Conservation (phyloP, 2,797 vertebrate species). For the Apogon talboti region DNA sequence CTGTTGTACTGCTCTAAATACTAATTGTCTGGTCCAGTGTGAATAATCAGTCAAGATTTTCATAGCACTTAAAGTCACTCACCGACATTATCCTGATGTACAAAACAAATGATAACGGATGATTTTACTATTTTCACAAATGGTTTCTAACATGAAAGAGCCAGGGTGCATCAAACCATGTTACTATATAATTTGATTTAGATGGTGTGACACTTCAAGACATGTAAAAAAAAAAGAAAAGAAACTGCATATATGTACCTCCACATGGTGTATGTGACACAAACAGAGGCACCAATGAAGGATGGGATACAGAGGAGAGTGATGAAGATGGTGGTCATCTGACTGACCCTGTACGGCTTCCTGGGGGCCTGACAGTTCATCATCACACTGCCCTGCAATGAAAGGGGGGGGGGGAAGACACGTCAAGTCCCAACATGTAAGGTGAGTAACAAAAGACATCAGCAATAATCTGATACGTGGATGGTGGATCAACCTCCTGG, state of each 20-base stretch:
- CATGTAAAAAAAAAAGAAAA: background rate
- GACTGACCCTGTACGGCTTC: slow-evolving; percentile 90
- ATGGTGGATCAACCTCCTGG: too few species aligned
- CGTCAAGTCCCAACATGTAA: background rate
- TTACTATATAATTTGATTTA: background rate
- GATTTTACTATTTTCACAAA: too few species aligned
- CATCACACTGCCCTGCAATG: slow-evolving; percentile 90
- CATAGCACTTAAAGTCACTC: too few species aligned
- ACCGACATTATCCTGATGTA: too few species aligned
- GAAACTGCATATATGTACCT: slow-evolving; percentile 78
- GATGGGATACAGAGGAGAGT: slow-evolving; percentile 93
- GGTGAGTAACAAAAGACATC: background rate
- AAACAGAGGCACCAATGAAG: slow-evolving; percentile 89
- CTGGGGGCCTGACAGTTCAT: slow-evolving; percentile 93
- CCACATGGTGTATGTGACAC: slow-evolving; percentile 92
- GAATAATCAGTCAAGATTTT: too few species aligned
- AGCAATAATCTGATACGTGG: too few species aligned
- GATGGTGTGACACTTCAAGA: background rate
- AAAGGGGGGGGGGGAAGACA: slow-evolving; percentile 2
- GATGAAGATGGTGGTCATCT: slow-evolving; percentile 93
- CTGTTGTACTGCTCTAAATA: too few species aligned
- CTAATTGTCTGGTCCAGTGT: too few species aligned
- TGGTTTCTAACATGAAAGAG: too few species aligned
- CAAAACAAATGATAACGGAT: too few species aligned
- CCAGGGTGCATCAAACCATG: too few species aligned